Base-by-base conservation (phyloP, 2,888 invertebrate genomes). In the Napeogenes sylphis region DNA sequence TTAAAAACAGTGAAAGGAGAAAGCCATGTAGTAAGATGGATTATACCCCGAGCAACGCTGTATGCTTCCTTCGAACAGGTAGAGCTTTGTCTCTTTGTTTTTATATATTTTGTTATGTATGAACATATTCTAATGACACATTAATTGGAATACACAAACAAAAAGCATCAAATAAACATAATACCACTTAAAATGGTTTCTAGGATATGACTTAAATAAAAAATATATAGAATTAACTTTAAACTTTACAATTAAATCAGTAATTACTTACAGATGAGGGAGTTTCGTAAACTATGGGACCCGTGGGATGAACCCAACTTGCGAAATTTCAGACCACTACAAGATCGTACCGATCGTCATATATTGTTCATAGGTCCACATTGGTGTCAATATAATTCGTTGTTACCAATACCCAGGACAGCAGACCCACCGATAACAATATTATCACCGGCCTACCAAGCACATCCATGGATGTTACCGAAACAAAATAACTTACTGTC, bases 31-130 rank as follows among this genome's bases (percentile, higher is more conserved):
- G 84, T 93, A 35, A 79, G 92, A 32, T 94, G 94, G 94, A 68
- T 94, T 6, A 83, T 94, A n/a, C 91, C 92, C 1, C 84, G 94
- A 64, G 79, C 81, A 59, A 91, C 92, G 0, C 79, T 93, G 38
- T 92, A 87, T 68, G 92, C 94, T 38, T 91, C 93, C 4, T 74
- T 80, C 4, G 90, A 91, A 38, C 94, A 94, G 90, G 93, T 93
- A 76, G 21, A 1, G 21, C 21, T 21, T 21, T 21, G 21, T 21
- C 21, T 21, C 21, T 21, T 21, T 21, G 21, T 21, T 21, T 21
- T 21, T 21, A 21, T 21, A 21, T 21, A 21, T 21, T 21, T 21
- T 21, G 21, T 21, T 21, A 21, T 21, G 1, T 21, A 21, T 21
- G 21, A 21, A 21, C 21, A 21, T 21, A 21, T 21, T 21, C 1